phyloP scores from a whole-genome alignment of 2,797 vertebrate species.

The Chelonia mydas region DNA sequence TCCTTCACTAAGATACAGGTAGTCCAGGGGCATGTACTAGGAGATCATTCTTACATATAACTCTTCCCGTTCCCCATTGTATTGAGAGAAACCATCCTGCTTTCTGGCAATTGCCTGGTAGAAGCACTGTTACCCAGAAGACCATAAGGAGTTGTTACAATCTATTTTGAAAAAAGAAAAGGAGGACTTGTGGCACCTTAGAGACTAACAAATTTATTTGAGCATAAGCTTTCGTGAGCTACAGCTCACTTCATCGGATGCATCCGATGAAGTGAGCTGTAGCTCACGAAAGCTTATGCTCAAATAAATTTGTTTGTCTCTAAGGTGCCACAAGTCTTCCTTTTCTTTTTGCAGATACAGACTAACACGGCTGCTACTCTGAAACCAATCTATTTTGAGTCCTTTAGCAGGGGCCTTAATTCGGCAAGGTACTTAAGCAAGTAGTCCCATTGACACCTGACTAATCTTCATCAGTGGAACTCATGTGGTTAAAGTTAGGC shows the following conservation, averaged over 20 bases:
- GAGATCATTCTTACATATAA: neutral
- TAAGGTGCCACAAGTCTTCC: no score
- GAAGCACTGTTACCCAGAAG: neutral
- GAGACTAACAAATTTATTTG: no score
- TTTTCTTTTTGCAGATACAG: no score
- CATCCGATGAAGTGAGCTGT: no score
- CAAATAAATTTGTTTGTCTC: no score
- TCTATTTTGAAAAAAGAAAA: no score
- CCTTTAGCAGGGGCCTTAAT: neutral
- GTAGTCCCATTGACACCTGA: neutral
- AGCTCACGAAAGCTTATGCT: no score
- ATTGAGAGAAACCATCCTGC: accelerated
- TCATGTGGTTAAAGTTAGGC: neutral
- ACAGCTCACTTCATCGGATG: no score
- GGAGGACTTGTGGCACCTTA: no score
- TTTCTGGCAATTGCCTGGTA: accelerated
- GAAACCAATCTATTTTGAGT: no score
- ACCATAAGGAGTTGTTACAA: accelerated
- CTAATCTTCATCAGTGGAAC: neutral
- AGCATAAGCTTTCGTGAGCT: no score
- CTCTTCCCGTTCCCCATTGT: accelerated
- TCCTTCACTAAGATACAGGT: neutral
- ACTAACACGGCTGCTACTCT: no score
- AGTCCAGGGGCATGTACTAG: accelerated
- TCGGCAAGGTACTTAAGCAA: neutral